phyloP scores from a whole-genome alignment of 2,113 vertebrate species.

The Scomber japonicus region DNA sequence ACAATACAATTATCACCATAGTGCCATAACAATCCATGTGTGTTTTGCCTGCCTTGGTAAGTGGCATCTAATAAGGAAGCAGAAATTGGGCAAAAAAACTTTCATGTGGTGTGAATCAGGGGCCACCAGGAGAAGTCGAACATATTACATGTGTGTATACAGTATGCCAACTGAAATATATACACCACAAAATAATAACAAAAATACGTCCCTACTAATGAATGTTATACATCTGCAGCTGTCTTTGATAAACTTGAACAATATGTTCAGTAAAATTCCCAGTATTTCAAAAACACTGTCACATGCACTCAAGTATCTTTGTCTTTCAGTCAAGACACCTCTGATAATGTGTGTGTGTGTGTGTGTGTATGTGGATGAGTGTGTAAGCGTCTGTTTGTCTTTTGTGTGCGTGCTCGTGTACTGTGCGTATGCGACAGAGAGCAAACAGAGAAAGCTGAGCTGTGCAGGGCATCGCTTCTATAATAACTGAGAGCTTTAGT shows the following conservation, averaged over 20 bases:
- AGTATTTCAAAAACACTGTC: neutral
- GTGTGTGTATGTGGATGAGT: neutral
- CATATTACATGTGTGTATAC: no score
- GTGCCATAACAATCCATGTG: no score
- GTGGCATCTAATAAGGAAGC: no score
- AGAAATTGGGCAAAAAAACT: no score
- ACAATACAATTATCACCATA: no score
- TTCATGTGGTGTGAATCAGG: no score
- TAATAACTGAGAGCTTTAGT: slow-evolving; percentile 77
- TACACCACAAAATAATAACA: no score
- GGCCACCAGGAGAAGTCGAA: no score
- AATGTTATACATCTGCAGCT: neutral
- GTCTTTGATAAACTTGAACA: neutral
- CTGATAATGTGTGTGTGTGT: neutral
- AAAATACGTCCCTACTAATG: no score
- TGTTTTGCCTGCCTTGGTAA: no score
- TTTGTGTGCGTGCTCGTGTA: neutral
- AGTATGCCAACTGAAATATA: no score
- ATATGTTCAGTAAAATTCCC: neutral
- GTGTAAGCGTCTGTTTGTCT: slow-evolving; percentile 26
- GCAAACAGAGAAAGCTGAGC: slow-evolving; percentile 66
- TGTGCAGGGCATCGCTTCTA: slow-evolving; percentile 66
- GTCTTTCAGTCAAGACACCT: slow-evolving; percentile 1
- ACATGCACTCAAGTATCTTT: neutral
- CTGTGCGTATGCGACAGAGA: slow-evolving; percentile 22